Base-by-base conservation (phyloP, 1,140 invertebrate species). In the Aphelinus certus region DNA sequence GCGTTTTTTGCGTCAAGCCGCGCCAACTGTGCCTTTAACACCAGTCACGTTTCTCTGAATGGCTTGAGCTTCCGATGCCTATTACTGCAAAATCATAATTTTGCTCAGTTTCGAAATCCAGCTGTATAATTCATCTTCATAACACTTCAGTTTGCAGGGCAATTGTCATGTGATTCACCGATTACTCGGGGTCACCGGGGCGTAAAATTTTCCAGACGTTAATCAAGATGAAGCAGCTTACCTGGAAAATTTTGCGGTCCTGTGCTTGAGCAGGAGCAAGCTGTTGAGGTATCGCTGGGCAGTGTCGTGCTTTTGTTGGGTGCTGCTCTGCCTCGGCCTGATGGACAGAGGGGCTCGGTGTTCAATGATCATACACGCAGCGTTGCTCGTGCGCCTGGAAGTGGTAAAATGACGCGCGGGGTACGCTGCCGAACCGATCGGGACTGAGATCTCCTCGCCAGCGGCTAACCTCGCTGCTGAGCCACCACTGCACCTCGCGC, bases 1-100 rank as follows among this genome's bases (percentile, higher is more conserved):
- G 82, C 78, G 81, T 84, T 85, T 81, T 82, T 83, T 83, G 84
- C 85, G 84, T 85, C 86, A 84, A 87, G 84, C 83, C 85, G 82
- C 88, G 88, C 88, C 87, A 83, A 85, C 83, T 87, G 86, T 86
- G 85, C 88, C 78, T 79, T 78, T 85, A 85, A 88, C 83, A 85
- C 84, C 84, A 93, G 92, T 95, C 94, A 95, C 94, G 95, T 96
- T 93, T 95, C 94, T 92, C 95, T 95, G 90, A 96, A 95, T 86
- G 95, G 94, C 90, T 96, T 94, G 87, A 96, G 91, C 92, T 96
- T 97, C 90, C 95, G 94, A 92, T 96, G 95, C 91, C 95, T 95
- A 92, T 95, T 96, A 91, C 95, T 88, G 76, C 43, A 73, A 76
- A 47, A 75, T 62, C 61, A 74, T 62, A 70, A 3, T 45, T 58